A percentile compares a stretch with the other conserved stretches of the same genome.
Conservation (phyloP, 1,140 invertebrate genomes). For the Bombus turneri region DNA sequence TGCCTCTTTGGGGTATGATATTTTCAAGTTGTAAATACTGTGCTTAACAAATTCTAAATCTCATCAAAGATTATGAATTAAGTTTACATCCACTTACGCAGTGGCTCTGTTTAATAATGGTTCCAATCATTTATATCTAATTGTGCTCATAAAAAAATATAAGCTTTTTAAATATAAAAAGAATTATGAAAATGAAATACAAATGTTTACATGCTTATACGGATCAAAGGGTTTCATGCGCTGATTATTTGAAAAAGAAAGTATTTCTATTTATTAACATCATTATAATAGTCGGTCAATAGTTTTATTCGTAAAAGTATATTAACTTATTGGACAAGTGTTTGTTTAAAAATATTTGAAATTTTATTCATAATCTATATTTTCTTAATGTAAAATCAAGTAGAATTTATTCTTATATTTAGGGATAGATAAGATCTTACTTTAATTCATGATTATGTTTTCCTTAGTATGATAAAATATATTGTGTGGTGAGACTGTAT, state of each 20-base stretch:
- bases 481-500: constrained; percentile 2
- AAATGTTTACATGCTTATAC: constrained; percentile 19
- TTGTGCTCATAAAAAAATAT: not conserved
- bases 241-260: not conserved
- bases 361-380: constrained; percentile 6
- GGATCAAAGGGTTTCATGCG: not conserved
- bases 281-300: not conserved
- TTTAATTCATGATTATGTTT: constrained; percentile 27
- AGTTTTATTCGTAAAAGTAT: not conserved
- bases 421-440: constrained; percentile 4
- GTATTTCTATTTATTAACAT: not conserved
- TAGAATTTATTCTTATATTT: not conserved
- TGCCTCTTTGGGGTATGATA: constrained; percentile 82
- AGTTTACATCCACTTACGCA: constrained; percentile 40
- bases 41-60: constrained; percentile 48
- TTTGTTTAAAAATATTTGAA: not conserved
- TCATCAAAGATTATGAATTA: constrained; percentile 41
- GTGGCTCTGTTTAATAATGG: constrained; percentile 11
- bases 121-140: not conserved
- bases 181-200: not conserved
- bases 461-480: not conserved
- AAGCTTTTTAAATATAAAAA: not conserved
- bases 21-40: constrained; percentile 58
- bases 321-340: constrained; percentile 1
- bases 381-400: not conserved